Base-by-base conservation (phyloP, 2,797 vertebrate genomes). In the Aldrovandia affinis region DNA sequence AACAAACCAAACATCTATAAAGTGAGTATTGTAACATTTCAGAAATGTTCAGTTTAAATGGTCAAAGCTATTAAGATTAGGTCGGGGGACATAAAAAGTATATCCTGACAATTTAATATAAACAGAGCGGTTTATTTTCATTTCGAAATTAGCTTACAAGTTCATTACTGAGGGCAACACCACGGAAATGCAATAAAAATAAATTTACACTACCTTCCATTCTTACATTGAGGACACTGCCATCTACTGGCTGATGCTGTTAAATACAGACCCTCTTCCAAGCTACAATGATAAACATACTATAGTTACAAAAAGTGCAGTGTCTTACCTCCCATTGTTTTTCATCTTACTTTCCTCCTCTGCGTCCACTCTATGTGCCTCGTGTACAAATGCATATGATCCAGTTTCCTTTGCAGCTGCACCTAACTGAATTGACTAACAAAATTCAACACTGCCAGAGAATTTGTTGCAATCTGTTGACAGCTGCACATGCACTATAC, bases 181-280 rank as follows among this genome's bases (percentile, higher is more conserved):
- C 1, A 42, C 39, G 22, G 68, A 73, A 73, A 73, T 39, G 36
- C 6, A 39, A 39, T 25, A 22, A 7, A 57, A 55, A 30, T 20
- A 25, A 20, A 36, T 59, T 78, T 33, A 54, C 44, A n/a, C 28
- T 44, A 25, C 44, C 33, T 61, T 30, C 25, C 25, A 25, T 77
- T 77, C 39, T 77, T 80, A n/a, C 85, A 70, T 83, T 89, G 75
- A 25, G 86, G 89, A 92, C 87, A 92, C 86, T 89, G 94, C 88
- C 93, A 90, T 83, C 93, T 91, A 84, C 39, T 87, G 94, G 90
- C 2, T 28, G 0, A 55, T 87, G 50, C 1, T 0, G 6, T 0
- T 42, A 44, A 77, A 44, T n/a, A n/a, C 50, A 77, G 20, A 39
- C 36, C 65, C 0, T 44, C 61, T 75, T 20, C n/a, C 18, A 52